Base-by-base conservation (phyloP, 1,140 invertebrate species). In the Nasonia longicornis region DNA sequence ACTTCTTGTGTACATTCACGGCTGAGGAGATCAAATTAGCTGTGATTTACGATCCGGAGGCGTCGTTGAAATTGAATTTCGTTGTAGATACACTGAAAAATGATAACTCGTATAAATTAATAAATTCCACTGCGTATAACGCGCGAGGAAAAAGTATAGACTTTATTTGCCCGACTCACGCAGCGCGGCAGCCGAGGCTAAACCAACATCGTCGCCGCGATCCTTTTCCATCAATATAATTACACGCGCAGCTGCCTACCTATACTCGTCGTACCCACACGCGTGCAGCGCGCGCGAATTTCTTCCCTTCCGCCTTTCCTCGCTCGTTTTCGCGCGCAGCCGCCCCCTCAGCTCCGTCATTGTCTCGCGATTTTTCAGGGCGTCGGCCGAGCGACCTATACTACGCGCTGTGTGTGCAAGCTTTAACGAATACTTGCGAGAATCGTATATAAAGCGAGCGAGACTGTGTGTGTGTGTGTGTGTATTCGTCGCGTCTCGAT, bases 331-430 rank as follows among this genome's bases (percentile, higher is more conserved):
- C 52, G n/a, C 66, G 3, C 77, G 11, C 64, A 1, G 3, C 26
- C 52, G 71, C 71, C 38, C 71, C 38, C 70, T 71, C 70, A 31
- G 63, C 73, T 42, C 35, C 77, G 58, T 80, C 78, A 80, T 80
- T 80, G 79, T 80, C 72, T 80, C 45, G 42, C 29, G n/a, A 75
- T 75, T 80, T 80, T 80, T 75, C 72, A 64, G 64, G 64, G 64
- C 64, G 64, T 67, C 64, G 64, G 64, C 64, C 35, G 66, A 69
- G 31, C 3, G 4, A 29, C 22, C 22, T 69, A 69, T 35, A 35
- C 11, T 69, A 69, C 52, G 10, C 45, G 16, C 3, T 67, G 64
- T 29, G 6, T 26, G 14, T 10, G n/a, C 26, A 12, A 35, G 70
- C n/a, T n/a, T 38, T 38, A 72, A 72, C 35, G 38, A 45, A 12